A percentile compares a stretch with the other conserved stretches of the same genome.
phyloP scores from a whole-genome alignment of 2,113 vertebrate species.

The Chionis minor region DNA sequence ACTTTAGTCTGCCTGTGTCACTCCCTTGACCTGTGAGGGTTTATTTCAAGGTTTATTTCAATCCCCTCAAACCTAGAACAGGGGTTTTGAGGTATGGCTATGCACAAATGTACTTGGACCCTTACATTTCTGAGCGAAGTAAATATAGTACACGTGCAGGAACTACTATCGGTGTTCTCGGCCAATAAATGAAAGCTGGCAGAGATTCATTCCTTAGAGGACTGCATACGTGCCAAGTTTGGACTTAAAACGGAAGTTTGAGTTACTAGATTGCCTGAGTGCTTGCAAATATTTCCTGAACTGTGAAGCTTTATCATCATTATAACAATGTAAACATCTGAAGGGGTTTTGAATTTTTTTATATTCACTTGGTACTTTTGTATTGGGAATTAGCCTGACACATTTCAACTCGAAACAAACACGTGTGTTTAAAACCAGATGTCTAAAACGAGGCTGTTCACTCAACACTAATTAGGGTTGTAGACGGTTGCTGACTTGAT shows the following conservation, averaged over 20 bases:
- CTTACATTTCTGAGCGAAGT: neutral
- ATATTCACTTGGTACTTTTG: neutral
- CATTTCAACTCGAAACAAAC: neutral
- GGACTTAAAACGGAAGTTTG: neutral
- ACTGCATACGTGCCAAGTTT: neutral
- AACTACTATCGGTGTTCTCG: neutral
- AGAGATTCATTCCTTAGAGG: neutral
- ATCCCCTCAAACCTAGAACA: neutral
- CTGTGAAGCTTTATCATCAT: neutral
- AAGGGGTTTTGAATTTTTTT: neutral
- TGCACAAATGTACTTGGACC: neutral
- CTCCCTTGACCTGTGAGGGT: neutral
- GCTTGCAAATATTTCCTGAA: neutral
- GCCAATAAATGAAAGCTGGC: neutral
- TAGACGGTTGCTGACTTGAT: neutral
- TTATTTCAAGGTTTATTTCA: neutral
- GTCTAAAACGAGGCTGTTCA: neutral
- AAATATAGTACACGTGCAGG: neutral
- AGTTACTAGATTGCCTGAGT: neutral
- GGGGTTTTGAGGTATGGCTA: neutral
- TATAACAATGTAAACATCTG: neutral
- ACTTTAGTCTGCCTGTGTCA: neutral
- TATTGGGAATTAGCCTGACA: neutral
- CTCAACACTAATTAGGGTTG: rapidly evolving
- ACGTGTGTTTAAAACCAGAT: rapidly evolving